phyloP scores from a whole-genome alignment of 1,140 invertebrate species.

The Eciton burchellii region DNA sequence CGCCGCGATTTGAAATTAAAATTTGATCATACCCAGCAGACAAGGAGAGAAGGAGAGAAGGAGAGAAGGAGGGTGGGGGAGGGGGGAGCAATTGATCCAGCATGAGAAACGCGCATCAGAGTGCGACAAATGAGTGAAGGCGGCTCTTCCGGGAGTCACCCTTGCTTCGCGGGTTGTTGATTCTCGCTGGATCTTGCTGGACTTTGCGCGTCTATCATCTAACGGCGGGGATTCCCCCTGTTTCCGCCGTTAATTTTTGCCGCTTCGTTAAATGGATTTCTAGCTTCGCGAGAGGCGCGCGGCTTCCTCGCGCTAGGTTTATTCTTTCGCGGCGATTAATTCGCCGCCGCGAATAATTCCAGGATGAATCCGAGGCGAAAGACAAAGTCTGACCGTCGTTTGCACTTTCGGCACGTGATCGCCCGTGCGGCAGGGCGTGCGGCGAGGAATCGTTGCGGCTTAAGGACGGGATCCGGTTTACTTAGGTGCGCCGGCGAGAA shows the following conservation, averaged over 20 bases:
- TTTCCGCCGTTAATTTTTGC: no score
- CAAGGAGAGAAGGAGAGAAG: no score
- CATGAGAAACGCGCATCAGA: no score
- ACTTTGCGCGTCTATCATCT: no score
- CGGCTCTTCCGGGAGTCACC: no score
- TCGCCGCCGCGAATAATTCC: slow-evolving; percentile 43
- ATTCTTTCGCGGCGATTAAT: slow-evolving; percentile 28
- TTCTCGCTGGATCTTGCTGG: no score
- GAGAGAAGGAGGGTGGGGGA: no score
- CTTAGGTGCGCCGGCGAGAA: slow-evolving; percentile 83
- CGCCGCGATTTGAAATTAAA: not conserved
- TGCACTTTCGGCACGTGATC: slow-evolving; percentile 73
- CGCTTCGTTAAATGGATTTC: not conserved
- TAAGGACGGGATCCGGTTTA: slow-evolving; percentile 76
- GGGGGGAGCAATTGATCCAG: no score
- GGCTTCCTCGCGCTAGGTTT: slow-evolving; percentile 24
- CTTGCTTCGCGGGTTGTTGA: no score
- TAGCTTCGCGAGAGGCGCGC: not conserved
- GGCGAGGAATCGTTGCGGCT: slow-evolving; percentile 60
- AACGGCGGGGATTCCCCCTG: no score
- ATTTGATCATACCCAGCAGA: not conserved
- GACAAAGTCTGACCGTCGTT: slow-evolving; percentile 80
- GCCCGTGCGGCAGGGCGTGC: slow-evolving; percentile 57
- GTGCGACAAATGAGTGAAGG: no score
- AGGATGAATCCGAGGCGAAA: slow-evolving; percentile 68